Base-by-base conservation (phyloP, 2,888 invertebrate species). In the Diploptera punctata region DNA sequence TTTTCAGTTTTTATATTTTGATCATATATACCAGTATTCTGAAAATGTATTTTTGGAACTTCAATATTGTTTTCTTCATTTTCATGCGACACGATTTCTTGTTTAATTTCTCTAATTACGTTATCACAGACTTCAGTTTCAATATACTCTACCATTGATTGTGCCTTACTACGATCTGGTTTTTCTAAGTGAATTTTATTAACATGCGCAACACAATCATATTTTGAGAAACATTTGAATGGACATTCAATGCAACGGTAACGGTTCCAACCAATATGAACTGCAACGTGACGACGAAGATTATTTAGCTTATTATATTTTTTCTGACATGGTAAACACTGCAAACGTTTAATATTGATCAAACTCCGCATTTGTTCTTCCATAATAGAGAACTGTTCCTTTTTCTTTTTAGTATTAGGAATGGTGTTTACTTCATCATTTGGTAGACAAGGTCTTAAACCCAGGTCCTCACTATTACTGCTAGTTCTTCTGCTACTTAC, bases 171-270 rank as follows among this genome's bases (percentile, higher is more conserved):
- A 26, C 26, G 26, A 13, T 57, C 57, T 4, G 4, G 26, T 5
- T 57, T 57, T n/a, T 16, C 26, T n/a, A 57, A n/a, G n/a, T 57
- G 57, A 3, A 57, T 29, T 29, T 57, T 57, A 29, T 21, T 87
- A 1, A 90, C 87, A 79, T 93, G 93, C 74, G 88, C 87, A 1
- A 89, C 86, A 57, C 91, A 87, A 76, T 90, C 89, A 62, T 87
- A 87, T 77, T 89, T 90, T 16, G 87, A 83, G 76, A 89, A 91
- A 73, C 90, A 87, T 79, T 89, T 89, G 79, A 88, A 93, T 67
- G 88, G 86, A 81, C 94, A 94, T 19, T 90, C 81, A 78, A 89
- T 90, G 79, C 94, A 94, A 71, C 91, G 90, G 80, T 90, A 94
- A 31, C 92, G 87, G 78, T 89, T 87, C 89, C 91, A 91, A 73